These are phyloP conservation scores for Camelus bactrianus DNA, from an alignment of 2,113 vertebrate genomes.

Conservation along the genomic window DNA sequence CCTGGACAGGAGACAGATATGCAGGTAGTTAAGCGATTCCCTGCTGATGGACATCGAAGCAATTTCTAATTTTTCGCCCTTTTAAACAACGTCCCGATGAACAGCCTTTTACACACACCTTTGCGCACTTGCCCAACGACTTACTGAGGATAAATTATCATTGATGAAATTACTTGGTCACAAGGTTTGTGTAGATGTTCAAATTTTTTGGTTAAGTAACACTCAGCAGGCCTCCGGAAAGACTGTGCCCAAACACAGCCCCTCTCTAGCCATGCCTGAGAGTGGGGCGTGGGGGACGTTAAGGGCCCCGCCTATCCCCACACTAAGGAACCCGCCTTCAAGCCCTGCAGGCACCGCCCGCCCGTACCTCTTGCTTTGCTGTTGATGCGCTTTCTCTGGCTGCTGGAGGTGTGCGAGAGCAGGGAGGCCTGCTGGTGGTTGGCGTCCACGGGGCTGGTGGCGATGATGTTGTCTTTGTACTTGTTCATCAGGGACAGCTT, in stretches of 20 bases:
- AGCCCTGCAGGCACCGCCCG: background rate
- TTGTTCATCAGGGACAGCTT: constrained; percentile 99
- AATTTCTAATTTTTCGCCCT: background rate
- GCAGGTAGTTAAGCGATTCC: background rate
- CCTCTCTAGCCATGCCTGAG: too few species aligned
- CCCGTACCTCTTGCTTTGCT: constrained; percentile 95
- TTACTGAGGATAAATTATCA: background rate
- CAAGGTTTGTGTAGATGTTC: background rate
- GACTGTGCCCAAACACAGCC: accelerated
- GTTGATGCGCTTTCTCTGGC: constrained; percentile 97
- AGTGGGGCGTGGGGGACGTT: accelerated
- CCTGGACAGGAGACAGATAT: background rate
- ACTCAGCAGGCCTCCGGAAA: background rate
- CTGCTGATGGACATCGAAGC: background rate
- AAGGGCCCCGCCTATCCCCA: background rate
- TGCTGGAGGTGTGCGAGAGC: constrained; percentile 96
- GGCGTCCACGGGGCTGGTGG: constrained; percentile 96
- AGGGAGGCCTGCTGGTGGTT: constrained; percentile 98
- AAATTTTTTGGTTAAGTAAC: background rate
- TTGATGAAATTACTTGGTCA: background rate
- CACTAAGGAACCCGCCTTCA: accelerated
- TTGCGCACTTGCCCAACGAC: background rate
- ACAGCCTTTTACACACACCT: constrained; percentile 18
- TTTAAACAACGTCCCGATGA: constrained; percentile 39
- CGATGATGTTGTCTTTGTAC: constrained; percentile 99